These are phyloP conservation scores for Dendrolimus pini DNA, from an alignment of 2,888 invertebrate genomes.

Conservation along the genomic window DNA sequence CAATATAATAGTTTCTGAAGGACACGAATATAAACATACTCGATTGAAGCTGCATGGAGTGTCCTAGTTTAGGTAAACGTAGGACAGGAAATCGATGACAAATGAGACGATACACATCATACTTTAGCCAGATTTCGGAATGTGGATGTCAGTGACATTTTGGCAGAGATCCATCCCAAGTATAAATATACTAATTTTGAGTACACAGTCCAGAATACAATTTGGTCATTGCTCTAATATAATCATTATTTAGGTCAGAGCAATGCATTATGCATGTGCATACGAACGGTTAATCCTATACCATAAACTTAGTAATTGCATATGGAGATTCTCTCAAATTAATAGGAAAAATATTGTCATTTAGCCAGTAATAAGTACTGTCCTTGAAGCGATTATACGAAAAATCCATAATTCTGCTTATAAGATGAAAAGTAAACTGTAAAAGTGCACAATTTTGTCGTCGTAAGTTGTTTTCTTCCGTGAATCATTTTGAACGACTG, in stretches of 20 bases:
- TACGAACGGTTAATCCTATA: not conserved
- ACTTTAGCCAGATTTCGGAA: slow-evolving; percentile 50
- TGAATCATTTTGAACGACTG: slow-evolving; percentile 22
- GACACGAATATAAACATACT: no score
- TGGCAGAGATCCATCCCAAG: slow-evolving; percentile 64
- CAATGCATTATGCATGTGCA: slow-evolving; percentile 20
- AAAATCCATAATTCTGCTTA: no score
- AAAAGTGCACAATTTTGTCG: no score
- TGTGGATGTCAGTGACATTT: slow-evolving; percentile 65
- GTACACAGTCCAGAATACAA: slow-evolving; percentile 57
- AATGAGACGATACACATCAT: slow-evolving; percentile 22
- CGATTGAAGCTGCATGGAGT: no score
- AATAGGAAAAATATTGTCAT: no score
- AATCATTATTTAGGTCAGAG: slow-evolving; percentile 35
- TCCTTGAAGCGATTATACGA: no score
- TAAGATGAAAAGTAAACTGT: no score
- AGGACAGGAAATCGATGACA: not conserved
- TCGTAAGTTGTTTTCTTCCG: slow-evolving; percentile 13
- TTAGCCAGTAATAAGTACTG: no score
- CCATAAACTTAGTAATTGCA: no score
- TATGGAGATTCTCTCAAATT: no score
- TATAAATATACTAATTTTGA: slow-evolving; percentile 69
- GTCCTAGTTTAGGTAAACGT: not conserved
- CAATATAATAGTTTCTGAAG: no score
- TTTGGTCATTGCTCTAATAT: slow-evolving; percentile 59